These are phyloP conservation scores for Phyllotreta cruciferae DNA, from an alignment of 2,888 invertebrate genomes.

Conservation along the genomic window DNA sequence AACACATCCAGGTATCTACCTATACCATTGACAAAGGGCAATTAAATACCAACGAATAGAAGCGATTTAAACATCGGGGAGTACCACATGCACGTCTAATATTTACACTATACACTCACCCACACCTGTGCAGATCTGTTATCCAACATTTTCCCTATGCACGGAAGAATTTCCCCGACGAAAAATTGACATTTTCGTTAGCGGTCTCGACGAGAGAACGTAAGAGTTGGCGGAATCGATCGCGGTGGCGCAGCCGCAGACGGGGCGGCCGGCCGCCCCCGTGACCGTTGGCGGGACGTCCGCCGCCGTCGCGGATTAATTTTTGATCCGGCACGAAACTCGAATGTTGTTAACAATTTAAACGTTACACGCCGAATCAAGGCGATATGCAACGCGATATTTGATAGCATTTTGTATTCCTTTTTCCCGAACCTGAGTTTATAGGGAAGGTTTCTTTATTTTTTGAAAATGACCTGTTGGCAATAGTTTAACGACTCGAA, in stretches of 20 bases:
- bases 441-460: too few species aligned
- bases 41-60: neutral
- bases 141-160: conserved; percentile 57
- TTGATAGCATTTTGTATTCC: too few species aligned
- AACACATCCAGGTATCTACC: too few species aligned
- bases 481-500: too few species aligned
- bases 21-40: neutral
- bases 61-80: neutral
- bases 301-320: conserved; percentile 10
- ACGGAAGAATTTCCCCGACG: conserved; percentile 54
- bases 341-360: too few species aligned
- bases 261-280: conserved; percentile 6
- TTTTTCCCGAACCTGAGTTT: too few species aligned
- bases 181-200: conserved; percentile 58
- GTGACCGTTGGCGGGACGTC: conserved; percentile 9
- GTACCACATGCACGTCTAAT: neutral
- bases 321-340: neutral
- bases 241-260: conserved; percentile 20
- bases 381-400: too few species aligned
- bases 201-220: conserved; percentile 37
- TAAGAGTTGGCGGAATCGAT: conserved; percentile 27
- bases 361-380: too few species aligned
- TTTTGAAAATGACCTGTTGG: too few species aligned
- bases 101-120: conserved; percentile 52
- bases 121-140: conserved; percentile 50